Evolutionary conservation across 2,797 vertebrate species (phyloP).

Genomic region (Limnodromus scolopaceus): DNA sequence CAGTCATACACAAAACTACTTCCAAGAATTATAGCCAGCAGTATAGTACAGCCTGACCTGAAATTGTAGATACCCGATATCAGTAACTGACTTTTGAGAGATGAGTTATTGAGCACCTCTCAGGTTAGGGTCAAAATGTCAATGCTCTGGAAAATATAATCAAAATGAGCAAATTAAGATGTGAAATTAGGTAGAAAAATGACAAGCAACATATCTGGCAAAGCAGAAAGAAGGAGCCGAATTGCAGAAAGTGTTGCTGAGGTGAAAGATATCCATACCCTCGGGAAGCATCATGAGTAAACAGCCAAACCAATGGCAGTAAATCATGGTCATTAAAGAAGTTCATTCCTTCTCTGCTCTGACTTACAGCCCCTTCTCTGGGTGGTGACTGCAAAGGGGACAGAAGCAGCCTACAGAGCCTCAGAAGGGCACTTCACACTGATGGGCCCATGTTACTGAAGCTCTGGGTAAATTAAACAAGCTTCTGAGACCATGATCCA

Average conservation of each 20-base stretch:
- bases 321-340: constrained; percentile 27
- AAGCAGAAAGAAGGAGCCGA: constrained; percentile 8
- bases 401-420: neutral
- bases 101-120: constrained; percentile 36
- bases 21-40: constrained; percentile 41
- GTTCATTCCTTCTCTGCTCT: neutral
- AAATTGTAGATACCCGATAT: constrained; percentile 1
- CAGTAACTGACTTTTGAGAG: constrained; percentile 9
- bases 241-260: constrained; percentile 9
- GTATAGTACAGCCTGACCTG: constrained; percentile 31
- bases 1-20: constrained; percentile 31
- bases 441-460: fast-evolving
- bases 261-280: constrained; percentile 48
- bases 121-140: constrained; percentile 38
- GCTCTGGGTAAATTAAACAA: neutral
- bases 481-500: neutral
- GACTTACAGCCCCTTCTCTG: neutral
- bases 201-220: constrained; percentile 23
- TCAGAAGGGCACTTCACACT: neutral
- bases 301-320: constrained; percentile 10
- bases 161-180: constrained; percentile 62
- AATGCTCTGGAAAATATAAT: constrained; percentile 61
- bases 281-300: neutral
- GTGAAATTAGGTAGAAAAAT: constrained; percentile 37
- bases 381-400: neutral